Percentiles rank a stretch among this genome's conserved stretches.
phyloP scores from a whole-genome alignment of 2,797 vertebrate genomes.

The Botia almorhae region DNA sequence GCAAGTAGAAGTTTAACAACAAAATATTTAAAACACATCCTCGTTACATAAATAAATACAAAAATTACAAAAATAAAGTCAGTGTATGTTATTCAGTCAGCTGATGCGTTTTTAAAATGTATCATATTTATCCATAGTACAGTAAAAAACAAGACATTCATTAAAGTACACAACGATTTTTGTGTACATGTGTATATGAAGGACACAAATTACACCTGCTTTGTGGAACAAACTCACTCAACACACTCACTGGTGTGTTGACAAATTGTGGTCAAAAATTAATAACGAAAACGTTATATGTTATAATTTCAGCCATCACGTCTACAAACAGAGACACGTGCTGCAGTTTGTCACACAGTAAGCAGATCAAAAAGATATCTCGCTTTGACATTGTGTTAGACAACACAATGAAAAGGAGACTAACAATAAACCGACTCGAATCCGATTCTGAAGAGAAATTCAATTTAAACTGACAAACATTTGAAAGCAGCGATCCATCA shows the following conservation, averaged over 20 bases:
- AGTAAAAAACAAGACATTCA: too few species aligned
- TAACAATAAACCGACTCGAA: constrained; percentile 54
- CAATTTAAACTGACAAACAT: constrained; percentile 64
- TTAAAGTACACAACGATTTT: too few species aligned
- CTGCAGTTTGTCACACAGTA: constrained; percentile 29
- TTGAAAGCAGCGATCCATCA: constrained; percentile 61
- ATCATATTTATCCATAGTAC: too few species aligned
- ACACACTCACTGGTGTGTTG: not conserved
- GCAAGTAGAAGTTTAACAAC: too few species aligned
- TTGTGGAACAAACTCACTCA: too few species aligned
- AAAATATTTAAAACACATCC: too few species aligned
- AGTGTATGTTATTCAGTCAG: too few species aligned
- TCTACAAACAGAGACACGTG: not conserved
- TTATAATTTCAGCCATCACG: not conserved
- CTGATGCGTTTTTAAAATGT: too few species aligned
- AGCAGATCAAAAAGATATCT: constrained; percentile 36
- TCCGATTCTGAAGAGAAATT: constrained; percentile 47
- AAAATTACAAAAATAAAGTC: too few species aligned
- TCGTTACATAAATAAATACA: too few species aligned
- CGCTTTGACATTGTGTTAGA: constrained; percentile 43
- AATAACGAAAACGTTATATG: not conserved
- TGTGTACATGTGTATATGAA: too few species aligned
- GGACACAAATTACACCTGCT: too few species aligned
- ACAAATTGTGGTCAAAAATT: not conserved
- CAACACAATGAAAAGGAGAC: constrained; percentile 52